Percentiles rank a stretch among this genome's conserved stretches.
Conservation (phyloP, 2,113 vertebrate genomes). For the Microcebus jonahi region DNA sequence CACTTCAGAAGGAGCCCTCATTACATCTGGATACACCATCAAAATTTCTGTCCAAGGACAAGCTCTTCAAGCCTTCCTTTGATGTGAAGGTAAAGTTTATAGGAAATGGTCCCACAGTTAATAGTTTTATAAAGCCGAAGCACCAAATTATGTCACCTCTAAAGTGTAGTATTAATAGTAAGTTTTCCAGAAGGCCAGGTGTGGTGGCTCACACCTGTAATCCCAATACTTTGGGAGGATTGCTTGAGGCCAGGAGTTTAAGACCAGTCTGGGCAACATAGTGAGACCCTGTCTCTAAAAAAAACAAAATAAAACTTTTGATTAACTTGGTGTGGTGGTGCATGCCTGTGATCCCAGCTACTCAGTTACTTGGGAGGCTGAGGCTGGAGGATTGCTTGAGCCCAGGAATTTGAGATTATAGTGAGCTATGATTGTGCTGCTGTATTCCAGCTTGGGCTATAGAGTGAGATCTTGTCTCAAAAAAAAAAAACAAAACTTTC, state of each 20-base stretch:
- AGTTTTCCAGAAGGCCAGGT: not conserved
- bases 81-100: constrained; percentile 91
- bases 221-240: not conserved
- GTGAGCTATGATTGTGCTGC: not conserved
- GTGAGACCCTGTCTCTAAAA: not conserved
- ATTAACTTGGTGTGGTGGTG: not conserved
- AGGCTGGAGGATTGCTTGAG: not conserved
- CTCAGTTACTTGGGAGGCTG: not conserved
- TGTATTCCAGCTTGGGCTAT: not conserved
- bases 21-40: constrained; percentile 96
- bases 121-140: not conserved
- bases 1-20: constrained; percentile 86
- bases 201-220: no score
- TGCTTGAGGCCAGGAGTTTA: not conserved
- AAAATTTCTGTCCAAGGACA: constrained; percentile 95
- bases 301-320: not conserved
- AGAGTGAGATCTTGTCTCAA: no score
- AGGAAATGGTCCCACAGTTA: not conserved
- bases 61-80: constrained; percentile 95
- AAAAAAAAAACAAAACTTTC: not conserved
- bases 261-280: not conserved
- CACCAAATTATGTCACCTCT: not conserved
- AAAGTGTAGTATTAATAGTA: not conserved
- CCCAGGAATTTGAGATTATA: not conserved
- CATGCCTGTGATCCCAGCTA: not conserved